Percentiles rank a stretch among this genome's conserved stretches.
Evolutionary conservation across 2,113 vertebrate species (phyloP).

Genomic region (Prietella phreatophila): DNA sequence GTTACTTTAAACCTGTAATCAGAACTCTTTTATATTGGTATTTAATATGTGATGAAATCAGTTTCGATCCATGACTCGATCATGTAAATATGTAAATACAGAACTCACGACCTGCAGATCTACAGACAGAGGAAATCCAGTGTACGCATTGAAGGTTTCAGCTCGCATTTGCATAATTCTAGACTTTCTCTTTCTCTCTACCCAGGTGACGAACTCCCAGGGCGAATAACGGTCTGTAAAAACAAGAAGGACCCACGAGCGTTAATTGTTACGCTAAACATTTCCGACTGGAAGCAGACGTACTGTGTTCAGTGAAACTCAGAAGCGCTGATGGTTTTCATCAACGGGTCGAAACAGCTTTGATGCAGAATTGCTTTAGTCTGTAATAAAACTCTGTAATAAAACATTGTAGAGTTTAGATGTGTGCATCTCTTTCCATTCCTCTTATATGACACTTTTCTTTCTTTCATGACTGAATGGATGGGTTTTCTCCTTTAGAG

Average conservation of each 20-base stretch:
- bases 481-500: background rate
- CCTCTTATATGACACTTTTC: background rate
- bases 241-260: slow-evolving; percentile 92
- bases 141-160: background rate
- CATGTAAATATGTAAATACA: background rate
- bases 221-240: slow-evolving; percentile 81
- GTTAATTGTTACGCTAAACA: slow-evolving; percentile 78
- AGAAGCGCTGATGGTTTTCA: background rate
- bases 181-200: slow-evolving; percentile 40
- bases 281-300: slow-evolving; percentile 76
- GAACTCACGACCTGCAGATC: background rate
- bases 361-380: background rate
- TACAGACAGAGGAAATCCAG: background rate
- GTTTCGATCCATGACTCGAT: background rate
- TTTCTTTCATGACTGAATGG: background rate
- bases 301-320: slow-evolving; percentile 79
- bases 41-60: background rate
- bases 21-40: background rate
- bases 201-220: slow-evolving; percentile 82
- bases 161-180: background rate
- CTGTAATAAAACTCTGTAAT: background rate
- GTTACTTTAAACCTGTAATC: background rate
- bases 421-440: background rate
- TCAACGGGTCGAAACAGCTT: background rate
- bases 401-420: too few relatives aligned